A percentile compares a stretch with the other conserved stretches of the same genome.
Conservation (phyloP, 1,140 invertebrate species). For the Ladona fulva region DNA sequence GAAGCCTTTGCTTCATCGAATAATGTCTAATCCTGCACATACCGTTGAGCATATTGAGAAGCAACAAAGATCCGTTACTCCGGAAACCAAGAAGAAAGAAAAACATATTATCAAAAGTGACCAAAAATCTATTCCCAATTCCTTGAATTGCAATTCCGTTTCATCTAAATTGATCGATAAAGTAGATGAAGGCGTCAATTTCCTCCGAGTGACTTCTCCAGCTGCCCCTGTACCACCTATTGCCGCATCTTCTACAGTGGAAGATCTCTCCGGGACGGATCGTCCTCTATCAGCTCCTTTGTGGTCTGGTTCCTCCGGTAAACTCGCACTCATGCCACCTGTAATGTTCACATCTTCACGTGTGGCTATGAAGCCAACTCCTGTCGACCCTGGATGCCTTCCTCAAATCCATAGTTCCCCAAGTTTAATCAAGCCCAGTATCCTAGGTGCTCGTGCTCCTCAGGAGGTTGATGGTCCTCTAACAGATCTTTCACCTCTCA, state of each 20-base stretch:
- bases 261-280: slow-evolving; percentile 23
- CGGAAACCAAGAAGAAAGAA: slow-evolving; percentile 24
- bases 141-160: background rate
- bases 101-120: background rate
- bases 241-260: background rate
- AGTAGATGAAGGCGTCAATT: slow-evolving; percentile 43
- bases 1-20: slow-evolving; percentile 47
- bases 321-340: slow-evolving; percentile 68
- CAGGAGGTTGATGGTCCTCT: background rate
- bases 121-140: background rate
- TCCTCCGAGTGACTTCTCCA: slow-evolving; percentile 42
- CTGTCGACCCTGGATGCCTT: background rate
- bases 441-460: background rate
- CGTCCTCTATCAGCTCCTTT: slow-evolving; percentile 38
- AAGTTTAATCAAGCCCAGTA: background rate
- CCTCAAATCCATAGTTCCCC: background rate
- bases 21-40: slow-evolving; percentile 72
- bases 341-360: slow-evolving; percentile 53
- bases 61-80: slow-evolving; percentile 65
- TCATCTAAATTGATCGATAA: background rate
- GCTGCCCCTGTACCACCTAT: slow-evolving; percentile 32
- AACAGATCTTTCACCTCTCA: slow-evolving; percentile 46
- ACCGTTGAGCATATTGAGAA: slow-evolving; percentile 82
- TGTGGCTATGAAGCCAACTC: background rate
- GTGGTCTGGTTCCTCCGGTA: slow-evolving; percentile 42